These are phyloP conservation scores for Eristalis tenax DNA, from an alignment of 2,888 invertebrate genomes.

Conservation along the genomic window DNA sequence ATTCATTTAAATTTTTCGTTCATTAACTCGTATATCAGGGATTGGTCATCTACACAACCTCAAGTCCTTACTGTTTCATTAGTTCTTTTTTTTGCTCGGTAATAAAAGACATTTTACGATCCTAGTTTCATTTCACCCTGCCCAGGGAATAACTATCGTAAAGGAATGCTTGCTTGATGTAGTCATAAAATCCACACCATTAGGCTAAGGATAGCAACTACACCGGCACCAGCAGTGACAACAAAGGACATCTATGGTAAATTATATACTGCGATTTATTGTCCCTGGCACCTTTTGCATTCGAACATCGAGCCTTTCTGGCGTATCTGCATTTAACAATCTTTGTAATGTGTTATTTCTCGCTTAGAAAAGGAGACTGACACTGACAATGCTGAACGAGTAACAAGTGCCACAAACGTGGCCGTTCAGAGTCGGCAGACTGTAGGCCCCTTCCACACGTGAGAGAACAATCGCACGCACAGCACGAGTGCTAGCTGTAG, in stretches of 20 bases:
- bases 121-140: constrained; percentile 30
- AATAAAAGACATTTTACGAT: constrained; percentile 35
- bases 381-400: too few relatives aligned
- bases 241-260: constrained; percentile 53
- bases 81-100: neutral
- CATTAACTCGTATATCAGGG: constrained; percentile 31
- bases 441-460: too few relatives aligned
- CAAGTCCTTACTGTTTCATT: constrained; percentile 17
- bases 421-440: too few relatives aligned
- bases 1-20: constrained; percentile 1
- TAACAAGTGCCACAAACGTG: too few relatives aligned
- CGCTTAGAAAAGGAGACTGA: neutral
- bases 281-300: constrained; percentile 43
- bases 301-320: constrained; percentile 12
- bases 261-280: constrained; percentile 56
- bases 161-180: constrained; percentile 35
- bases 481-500: too few relatives aligned
- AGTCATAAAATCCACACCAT: constrained; percentile 64
- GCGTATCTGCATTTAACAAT: constrained; percentile 42
- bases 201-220: constrained; percentile 54
- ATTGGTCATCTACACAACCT: constrained; percentile 17
- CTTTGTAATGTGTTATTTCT: constrained; percentile 1
- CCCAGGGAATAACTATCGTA: constrained; percentile 50
- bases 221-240: constrained; percentile 36
- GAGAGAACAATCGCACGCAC: too few relatives aligned